Evolutionary conservation across 2,797 vertebrate genomes (phyloP), one percentile per base, ranked within the genome.

Genomic region (Urocyon cinereoargenteus): DNA sequence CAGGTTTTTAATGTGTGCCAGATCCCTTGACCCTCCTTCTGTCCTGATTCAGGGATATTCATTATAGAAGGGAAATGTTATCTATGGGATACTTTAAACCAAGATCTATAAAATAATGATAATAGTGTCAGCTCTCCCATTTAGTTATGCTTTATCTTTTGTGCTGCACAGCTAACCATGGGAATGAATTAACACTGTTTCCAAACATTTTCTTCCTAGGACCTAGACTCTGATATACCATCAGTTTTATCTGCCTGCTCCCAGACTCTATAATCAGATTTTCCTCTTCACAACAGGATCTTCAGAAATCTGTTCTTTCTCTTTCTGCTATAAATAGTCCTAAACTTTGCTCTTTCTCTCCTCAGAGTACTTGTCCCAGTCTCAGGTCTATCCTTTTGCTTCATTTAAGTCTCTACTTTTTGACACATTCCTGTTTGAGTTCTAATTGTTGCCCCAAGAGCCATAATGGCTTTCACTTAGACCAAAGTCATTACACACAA

Each of bases 1-100:
- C 81, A 91, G 93, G 87, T 92, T 97, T 97, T 94, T 91, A 93
- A 93, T 36, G 53, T 97, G 93, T 92, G 83, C 96, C 81, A 97
- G 73, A 97, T 97, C 73, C 59, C 53, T 22, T 70, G 51, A 45
- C 72, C 53, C 92, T 92, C 84, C 93, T 86, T 78, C 66, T 91
- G 92, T 78, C 85, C 96, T 86, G 85, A 94, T 57, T 93, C 83
- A 91, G 70, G 28, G 70, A 78, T 59, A 77, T 84, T 97, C 86
- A 89, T 95, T 95, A 97, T n/a, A 96, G 87, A 96, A 86, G 36
- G 40, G 51, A 72, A 93, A 95, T 91, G 78, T 93, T 95, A 94
- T 91, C 78, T 95, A 22, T 85, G 26, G 79, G 77, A 90, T 40
- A 96, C 68, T 96, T 77, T 86, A 96, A 95, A 88, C 49, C 62